Evolutionary conservation across 2,888 invertebrate species (phyloP).

Genomic region (Leucophenga maculata): DNA sequence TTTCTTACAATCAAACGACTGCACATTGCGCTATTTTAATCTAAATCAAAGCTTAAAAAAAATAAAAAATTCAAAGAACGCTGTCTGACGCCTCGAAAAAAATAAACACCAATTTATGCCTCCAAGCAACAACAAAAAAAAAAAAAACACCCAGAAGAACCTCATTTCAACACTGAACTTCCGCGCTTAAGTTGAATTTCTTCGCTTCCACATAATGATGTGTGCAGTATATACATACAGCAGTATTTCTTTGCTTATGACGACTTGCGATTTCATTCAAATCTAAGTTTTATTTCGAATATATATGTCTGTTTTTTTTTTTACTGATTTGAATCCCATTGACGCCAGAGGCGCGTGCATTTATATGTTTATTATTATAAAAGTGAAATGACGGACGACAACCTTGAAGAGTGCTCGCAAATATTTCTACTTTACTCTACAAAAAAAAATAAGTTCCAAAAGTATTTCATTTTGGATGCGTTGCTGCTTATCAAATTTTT

Average conservation of each 20-base stretch:
- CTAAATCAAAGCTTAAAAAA: slow-evolving; percentile 9
- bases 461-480: slow-evolving; percentile 1
- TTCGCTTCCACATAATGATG: neutral
- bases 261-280: neutral
- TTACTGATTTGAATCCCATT: neutral
- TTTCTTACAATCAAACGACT: neutral
- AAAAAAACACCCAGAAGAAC: neutral
- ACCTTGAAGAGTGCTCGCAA: slow-evolving; percentile 9
- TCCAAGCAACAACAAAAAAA: neutral
- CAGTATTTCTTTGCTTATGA: neutral
- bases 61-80: neutral
- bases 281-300: neutral
- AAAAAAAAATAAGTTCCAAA: no score
- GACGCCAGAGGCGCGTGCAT: slow-evolving; percentile 15
- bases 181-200: neutral
- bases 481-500: neutral
- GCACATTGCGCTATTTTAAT: slow-evolving; percentile 10
- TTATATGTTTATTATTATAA: neutral
- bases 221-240: neutral
- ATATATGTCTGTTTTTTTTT: neutral
- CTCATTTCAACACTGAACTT: neutral
- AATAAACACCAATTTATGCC: no score
- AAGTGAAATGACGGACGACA: slow-evolving; percentile 7
- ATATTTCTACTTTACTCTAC: neutral
- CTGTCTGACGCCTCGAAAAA: no score